Conservation (phyloP, 2,113 vertebrate species). For the Hiodon alosoides region DNA sequence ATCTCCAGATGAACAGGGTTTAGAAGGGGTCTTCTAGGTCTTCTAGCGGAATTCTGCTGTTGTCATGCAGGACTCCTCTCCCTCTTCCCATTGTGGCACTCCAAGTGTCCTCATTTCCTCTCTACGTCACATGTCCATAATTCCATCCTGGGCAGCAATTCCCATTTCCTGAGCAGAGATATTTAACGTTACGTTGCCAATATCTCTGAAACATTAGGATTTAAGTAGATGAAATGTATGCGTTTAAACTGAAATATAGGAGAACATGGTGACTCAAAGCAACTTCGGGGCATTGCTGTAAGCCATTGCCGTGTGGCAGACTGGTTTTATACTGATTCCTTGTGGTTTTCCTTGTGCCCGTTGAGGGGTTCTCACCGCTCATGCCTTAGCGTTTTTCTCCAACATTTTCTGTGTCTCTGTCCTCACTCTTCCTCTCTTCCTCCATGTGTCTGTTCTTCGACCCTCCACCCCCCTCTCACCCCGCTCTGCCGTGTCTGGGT, state of each 20-base stretch:
- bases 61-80: not conserved
- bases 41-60: not conserved
- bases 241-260: too few relatives aligned
- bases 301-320: too few relatives aligned
- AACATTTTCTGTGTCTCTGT: conserved; percentile 6
- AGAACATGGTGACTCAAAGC: too few relatives aligned
- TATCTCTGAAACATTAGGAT: not conserved
- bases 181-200: not conserved
- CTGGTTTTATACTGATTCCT: too few relatives aligned
- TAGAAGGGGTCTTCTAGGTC: not conserved
- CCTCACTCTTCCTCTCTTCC: conserved; percentile 12
- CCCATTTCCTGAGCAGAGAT: not conserved
- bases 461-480: conserved; percentile 41
- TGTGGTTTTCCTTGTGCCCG: not conserved
- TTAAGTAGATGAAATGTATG: too few relatives aligned
- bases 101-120: not conserved
- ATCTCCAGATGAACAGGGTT: not conserved
- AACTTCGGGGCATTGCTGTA: too few relatives aligned
- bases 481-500: conserved; percentile 38
- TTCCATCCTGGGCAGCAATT: not conserved
- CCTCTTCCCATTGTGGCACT: not conserved
- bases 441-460: conserved; percentile 18
- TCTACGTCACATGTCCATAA: not conserved
- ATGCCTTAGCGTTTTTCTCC: conserved; percentile 4
- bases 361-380: not conserved